Evolutionary conservation across 53 echinoderm and acorn worm species (phyloP), one percentile per base, ranked within the genome.

Genomic region (Luidia sarsii): DNA sequence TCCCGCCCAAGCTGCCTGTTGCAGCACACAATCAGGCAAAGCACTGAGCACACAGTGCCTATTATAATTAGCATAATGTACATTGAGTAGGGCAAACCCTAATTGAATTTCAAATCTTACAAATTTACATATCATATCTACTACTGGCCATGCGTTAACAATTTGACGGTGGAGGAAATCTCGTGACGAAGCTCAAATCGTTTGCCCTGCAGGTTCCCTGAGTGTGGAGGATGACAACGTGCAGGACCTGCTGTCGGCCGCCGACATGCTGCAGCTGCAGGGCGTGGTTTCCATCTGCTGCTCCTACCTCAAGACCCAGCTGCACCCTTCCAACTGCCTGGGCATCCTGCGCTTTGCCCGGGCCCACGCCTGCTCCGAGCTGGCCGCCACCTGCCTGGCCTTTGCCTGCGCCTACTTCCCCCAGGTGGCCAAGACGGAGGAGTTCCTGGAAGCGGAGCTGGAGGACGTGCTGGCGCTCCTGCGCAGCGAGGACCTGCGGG

Each of bases 321-420:
- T 93, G 13, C 97, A 96, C 74, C 92, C 97, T 23, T 90, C 90
- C 2, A 96, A 96, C 61, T 96, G 93, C 39, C 81, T 96, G 24
- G 97, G 97, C 4, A 83, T 96, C 39, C 46, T 89, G 7, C 86
- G 82, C 65, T 86, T 96, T 80, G 90, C 97, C 1, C 67, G 81
- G 9, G 80, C 89, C 31, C 82, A 73, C 22, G 85, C 92, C 32
- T 88, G 92, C 63, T 32, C 23, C 15, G 93, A 96, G 8, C 82
- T 96, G 24, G 71, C 80, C 7, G 48, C 74, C 3, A 75, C 86
- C 1, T 81, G 90, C 32, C 64, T 73, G 39, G 67, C 91, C 6
- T 96, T 67, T 50, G 52, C 85, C 33, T 86, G 90, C 23, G 80
- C 65, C n/a, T 86, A 93, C 65, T 90, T 96, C 27, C 63, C 80